Percentiles rank a stretch among this genome's conserved stretches.
phyloP scores from a whole-genome alignment of 2,113 vertebrate species.

The Neotoma lepida region DNA sequence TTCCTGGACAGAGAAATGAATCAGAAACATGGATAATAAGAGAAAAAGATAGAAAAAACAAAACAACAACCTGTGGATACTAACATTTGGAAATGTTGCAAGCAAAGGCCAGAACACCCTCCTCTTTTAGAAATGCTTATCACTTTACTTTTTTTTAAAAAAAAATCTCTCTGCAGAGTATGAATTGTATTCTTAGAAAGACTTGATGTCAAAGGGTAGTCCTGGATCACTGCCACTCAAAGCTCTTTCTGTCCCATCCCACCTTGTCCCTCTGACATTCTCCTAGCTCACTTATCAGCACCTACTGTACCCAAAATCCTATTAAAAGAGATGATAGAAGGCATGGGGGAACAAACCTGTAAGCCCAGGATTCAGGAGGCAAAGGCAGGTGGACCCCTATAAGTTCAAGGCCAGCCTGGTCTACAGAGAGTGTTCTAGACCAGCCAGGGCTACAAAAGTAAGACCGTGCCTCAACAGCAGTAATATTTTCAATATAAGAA shows the following conservation, averaged over 20 bases:
- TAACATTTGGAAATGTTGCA: background rate
- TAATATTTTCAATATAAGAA: constrained; percentile 36
- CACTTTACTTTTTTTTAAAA: background rate
- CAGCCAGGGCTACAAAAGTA: background rate
- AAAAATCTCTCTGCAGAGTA: background rate
- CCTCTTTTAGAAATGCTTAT: background rate
- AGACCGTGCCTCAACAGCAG: background rate
- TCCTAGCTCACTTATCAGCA: constrained; percentile 65
- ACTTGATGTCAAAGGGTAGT: background rate
- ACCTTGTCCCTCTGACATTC: constrained; percentile 5
- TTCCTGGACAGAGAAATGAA: background rate
- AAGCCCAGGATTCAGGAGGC: background rate
- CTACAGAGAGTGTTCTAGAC: background rate
- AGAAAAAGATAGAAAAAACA: background rate
- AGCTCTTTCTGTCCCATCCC: constrained; percentile 10
- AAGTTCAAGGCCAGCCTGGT: background rate
- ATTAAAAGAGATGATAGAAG: constrained; percentile 59
- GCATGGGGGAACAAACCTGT: background rate
- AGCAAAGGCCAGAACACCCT: background rate
- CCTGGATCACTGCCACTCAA: background rate
- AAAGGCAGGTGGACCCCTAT: background rate
- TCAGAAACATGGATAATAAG: background rate
- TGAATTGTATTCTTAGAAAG: constrained; percentile 3
- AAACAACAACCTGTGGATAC: background rate
- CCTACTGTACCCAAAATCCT: constrained; percentile 46